These are phyloP conservation scores for Platycnemis pennipes DNA, from an alignment of 2,888 invertebrate genomes.

Conservation along the genomic window DNA sequence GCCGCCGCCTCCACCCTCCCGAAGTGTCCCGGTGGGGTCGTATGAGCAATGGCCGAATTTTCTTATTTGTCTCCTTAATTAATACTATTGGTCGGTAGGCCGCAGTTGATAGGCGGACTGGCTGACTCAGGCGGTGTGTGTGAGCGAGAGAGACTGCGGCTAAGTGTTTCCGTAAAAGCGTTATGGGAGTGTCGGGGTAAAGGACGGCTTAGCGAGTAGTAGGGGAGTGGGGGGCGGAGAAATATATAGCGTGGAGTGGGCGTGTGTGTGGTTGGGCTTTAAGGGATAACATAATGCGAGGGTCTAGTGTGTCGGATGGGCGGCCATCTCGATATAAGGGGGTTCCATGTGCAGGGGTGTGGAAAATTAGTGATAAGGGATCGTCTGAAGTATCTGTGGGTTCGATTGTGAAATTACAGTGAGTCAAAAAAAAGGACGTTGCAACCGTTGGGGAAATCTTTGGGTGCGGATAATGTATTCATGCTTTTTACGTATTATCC, in stretches of 20 bases:
- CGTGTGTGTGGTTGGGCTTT: not conserved
- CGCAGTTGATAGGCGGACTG: slow-evolving; percentile 44
- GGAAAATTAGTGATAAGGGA: slow-evolving; percentile 30
- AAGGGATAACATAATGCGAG: not conserved
- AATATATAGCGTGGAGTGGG: not conserved
- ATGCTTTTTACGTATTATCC: not conserved
- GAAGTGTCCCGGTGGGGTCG: not conserved
- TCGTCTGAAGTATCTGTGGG: not conserved
- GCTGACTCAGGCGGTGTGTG: slow-evolving; percentile 45
- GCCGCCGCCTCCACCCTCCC: not conserved
- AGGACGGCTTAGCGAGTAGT: not conserved
- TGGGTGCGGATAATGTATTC: not conserved
- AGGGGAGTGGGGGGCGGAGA: not conserved
- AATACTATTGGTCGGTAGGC: slow-evolving; percentile 63
- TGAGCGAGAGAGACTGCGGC: not conserved
- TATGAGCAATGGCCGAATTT: slow-evolving; percentile 29
- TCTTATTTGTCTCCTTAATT: slow-evolving; percentile 60
- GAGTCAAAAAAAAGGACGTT: not conserved
- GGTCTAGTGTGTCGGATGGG: not conserved
- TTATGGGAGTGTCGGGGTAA: not conserved
- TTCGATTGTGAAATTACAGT: not conserved
- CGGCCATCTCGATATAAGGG: not conserved
- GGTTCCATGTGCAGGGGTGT: not conserved
- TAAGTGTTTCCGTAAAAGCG: slow-evolving; percentile 42
- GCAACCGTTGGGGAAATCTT: not conserved